Conservation (phyloP, 1,140 invertebrate genomes). For the Drosophila quadrilineata region DNA sequence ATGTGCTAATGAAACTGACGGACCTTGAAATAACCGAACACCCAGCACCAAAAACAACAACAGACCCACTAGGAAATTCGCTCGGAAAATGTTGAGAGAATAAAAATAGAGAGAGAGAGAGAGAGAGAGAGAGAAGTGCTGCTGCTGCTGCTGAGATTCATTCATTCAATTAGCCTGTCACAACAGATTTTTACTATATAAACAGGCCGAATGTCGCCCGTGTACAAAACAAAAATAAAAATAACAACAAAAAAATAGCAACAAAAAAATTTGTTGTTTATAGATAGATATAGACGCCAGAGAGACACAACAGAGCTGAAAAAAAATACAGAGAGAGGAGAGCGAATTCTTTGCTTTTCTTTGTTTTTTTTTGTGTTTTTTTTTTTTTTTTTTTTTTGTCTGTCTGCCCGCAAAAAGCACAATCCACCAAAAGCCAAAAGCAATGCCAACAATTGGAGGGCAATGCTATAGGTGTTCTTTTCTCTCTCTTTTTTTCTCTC, state of each 20-base stretch:
- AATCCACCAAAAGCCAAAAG: constrained; percentile 22
- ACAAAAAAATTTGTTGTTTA: constrained; percentile 46
- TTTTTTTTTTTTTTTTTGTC: constrained; percentile 1
- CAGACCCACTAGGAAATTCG: constrained; percentile 33
- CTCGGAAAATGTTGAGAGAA: constrained; percentile 22
- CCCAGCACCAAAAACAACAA: not conserved
- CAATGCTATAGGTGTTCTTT: too few relatives aligned
- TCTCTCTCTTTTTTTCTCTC: too few relatives aligned
- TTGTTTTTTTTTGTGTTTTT: too few relatives aligned
- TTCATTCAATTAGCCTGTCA: constrained; percentile 64
- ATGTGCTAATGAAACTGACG: constrained; percentile 68
- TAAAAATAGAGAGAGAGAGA: not conserved
- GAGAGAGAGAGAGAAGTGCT: too few relatives aligned
- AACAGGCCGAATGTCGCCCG: constrained; percentile 40
- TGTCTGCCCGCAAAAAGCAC: constrained; percentile 11
- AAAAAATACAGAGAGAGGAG: constrained; percentile 17
- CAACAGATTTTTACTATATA: constrained; percentile 42
- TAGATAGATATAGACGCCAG: constrained; percentile 65
- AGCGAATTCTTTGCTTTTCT: too few relatives aligned
- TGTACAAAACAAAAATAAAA: constrained; percentile 5
- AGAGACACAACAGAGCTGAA: constrained; percentile 27
- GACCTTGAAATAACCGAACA: constrained; percentile 48
- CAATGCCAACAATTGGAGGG: not conserved
- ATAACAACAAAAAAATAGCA: constrained; percentile 21
- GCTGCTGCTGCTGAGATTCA: constrained; percentile 24